These are phyloP conservation scores for Eupithecia inturbata DNA, from an alignment of 2,888 invertebrate genomes.

Conservation along the genomic window DNA sequence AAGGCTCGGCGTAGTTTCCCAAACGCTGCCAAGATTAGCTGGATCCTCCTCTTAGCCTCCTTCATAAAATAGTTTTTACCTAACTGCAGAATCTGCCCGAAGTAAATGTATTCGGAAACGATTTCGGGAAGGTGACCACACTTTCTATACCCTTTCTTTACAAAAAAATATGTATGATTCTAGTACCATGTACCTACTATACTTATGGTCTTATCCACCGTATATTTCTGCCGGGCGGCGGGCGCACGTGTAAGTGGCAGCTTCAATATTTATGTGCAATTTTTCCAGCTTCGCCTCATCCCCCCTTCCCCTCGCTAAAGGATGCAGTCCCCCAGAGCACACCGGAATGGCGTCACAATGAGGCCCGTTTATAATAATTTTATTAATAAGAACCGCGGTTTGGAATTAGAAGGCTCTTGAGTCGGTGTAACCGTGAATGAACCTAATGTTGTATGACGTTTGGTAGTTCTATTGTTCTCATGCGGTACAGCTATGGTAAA, in stretches of 20 bases:
- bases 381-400: conserved; percentile 51
- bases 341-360: conserved; percentile 76
- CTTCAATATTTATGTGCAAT: conserved; percentile 85
- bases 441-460: background rate
- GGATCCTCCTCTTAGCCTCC: no score
- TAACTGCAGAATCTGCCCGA: no score
- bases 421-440: background rate
- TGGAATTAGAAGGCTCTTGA: conserved; percentile 32
- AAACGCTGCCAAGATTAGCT: no score
- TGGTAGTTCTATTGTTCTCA: background rate
- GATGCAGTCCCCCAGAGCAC: conserved; percentile 73
- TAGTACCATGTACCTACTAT: background rate
- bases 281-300: conserved; percentile 71
- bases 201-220: conserved; percentile 55
- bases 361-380: conserved; percentile 70
- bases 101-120: no score
- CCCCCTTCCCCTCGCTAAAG: conserved; percentile 67
- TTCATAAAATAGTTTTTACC: no score
- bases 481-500: background rate
- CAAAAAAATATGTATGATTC: background rate
- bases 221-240: conserved; percentile 56
- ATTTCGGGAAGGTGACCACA: no score
- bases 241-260: conserved; percentile 85
- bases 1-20: no score
- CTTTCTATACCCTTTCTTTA: background rate